A percentile compares a stretch with the other conserved stretches of the same genome.
Evolutionary conservation across 2,797 vertebrate genomes (phyloP).

Genomic region (Aplochiton taeniatus): DNA sequence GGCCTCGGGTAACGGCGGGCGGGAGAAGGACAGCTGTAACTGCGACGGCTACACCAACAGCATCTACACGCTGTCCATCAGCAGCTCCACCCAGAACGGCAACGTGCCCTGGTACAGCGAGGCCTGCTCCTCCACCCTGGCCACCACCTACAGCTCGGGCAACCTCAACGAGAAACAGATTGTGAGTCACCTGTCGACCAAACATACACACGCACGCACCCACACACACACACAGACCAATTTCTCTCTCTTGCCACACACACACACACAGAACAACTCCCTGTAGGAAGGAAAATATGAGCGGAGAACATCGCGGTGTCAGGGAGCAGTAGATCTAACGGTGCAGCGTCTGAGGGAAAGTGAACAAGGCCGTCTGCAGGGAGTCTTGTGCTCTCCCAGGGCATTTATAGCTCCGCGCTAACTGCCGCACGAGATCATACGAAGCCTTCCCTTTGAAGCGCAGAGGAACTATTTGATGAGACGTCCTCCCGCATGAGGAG

Average conservation of each 20-base stretch:
- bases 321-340: not conserved
- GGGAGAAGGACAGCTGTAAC: constrained; percentile 89
- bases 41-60: constrained; percentile 93
- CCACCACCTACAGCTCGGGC: constrained; percentile 90
- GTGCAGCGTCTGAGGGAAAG: not conserved
- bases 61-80: constrained; percentile 91
- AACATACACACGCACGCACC: not conserved
- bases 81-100: constrained; percentile 85
- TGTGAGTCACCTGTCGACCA: constrained; percentile 68
- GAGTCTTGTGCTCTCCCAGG: constrained; percentile 10
- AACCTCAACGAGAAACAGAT: constrained; percentile 89
- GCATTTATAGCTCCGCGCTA: not conserved
- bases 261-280: not conserved
- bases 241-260: not conserved
- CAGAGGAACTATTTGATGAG: not conserved
- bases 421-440: not conserved
- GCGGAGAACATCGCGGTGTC: not conserved
- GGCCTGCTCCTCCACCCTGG: constrained; percentile 89
- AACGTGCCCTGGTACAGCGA: constrained; percentile 92
- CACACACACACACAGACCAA: not conserved
- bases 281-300: too few species aligned
- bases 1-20: constrained; percentile 88
- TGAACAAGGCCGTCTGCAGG: not conserved
- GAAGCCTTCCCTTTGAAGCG: not conserved
- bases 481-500: not conserved